These are phyloP conservation scores for Silurus lanzhouensis DNA, from an alignment of 2,797 vertebrate genomes.

Conservation along the genomic window DNA sequence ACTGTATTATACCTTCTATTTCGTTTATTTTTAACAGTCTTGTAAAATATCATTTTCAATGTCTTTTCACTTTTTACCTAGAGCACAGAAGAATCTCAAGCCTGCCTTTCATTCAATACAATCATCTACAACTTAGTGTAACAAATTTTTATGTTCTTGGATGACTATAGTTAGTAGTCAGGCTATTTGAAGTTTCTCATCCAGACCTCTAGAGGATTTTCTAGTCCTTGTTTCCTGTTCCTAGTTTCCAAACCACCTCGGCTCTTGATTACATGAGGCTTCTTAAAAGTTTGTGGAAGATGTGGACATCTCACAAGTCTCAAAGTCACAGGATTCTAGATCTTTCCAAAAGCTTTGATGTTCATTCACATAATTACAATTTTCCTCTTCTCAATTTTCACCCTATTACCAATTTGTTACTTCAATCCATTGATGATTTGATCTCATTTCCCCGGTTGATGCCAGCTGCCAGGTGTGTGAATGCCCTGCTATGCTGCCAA, in stretches of 20 bases:
- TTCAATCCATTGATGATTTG: too few species aligned
- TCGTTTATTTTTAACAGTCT: background rate
- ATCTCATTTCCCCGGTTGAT: too few species aligned
- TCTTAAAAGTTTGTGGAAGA: background rate
- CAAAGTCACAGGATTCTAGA: background rate
- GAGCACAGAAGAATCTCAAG: too few species aligned
- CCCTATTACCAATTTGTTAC: too few species aligned
- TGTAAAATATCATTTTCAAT: background rate
- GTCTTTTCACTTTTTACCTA: background rate
- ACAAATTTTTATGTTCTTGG: background rate
- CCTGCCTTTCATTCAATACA: background rate
- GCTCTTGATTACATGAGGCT: too few species aligned
- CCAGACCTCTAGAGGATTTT: background rate
- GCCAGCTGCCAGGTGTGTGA: slow-evolving; percentile 73
- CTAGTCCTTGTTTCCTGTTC: background rate
- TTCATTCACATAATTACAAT: background rate
- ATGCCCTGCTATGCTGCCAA: slow-evolving; percentile 64
- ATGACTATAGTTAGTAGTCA: background rate
- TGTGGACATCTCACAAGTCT: background rate
- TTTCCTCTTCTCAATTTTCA: too few species aligned
- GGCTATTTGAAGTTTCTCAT: background rate
- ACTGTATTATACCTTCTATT: background rate
- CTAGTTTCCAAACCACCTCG: background rate
- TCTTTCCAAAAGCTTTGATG: background rate
- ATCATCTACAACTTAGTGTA: background rate